These are phyloP conservation scores for Rhogogaster chlorosoma DNA, from an alignment of 2,888 invertebrate species.

Conservation along the genomic window DNA sequence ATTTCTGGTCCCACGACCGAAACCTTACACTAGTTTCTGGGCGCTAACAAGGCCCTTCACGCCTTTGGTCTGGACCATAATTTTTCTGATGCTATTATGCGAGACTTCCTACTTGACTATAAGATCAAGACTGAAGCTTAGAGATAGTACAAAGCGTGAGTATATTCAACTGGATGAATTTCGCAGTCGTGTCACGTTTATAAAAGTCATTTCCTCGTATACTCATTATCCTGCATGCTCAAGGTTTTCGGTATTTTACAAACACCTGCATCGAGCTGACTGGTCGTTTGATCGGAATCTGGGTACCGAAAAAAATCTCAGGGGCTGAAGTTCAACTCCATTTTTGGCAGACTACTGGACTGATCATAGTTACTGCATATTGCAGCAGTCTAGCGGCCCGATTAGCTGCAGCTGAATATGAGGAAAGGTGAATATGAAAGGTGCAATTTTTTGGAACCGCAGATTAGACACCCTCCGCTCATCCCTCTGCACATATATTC, in stretches of 20 bases:
- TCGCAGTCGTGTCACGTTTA: not conserved
- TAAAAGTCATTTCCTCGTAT: not conserved
- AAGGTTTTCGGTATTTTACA: conserved; percentile 67
- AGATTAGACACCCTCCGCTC: not conserved
- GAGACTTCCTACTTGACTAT: conserved; percentile 62
- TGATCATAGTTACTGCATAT: conserved; percentile 70
- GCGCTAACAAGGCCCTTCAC: conserved; percentile 70
- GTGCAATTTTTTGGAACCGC: no score
- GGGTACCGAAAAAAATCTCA: conserved; percentile 60
- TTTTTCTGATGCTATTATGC: conserved; percentile 59
- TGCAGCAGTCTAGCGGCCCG: conserved; percentile 71
- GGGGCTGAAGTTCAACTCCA: conserved; percentile 65
- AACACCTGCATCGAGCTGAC: conserved; percentile 66
- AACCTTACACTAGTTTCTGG: conserved; percentile 68
- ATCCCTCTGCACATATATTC: not conserved
- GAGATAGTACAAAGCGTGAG: conserved; percentile 64
- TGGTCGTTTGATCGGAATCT: conserved; percentile 67
- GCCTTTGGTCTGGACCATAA: conserved; percentile 63
- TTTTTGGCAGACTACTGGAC: conserved; percentile 70
- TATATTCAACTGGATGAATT: not conserved
- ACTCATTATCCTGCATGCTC: not conserved
- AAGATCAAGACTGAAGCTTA: conserved; percentile 65
- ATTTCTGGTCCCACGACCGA: conserved; percentile 72
- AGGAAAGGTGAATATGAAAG: conserved; percentile 63
- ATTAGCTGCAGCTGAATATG: conserved; percentile 68